These are phyloP conservation scores for Micromussa lordhowensis DNA, from an alignment of 92 coral and sea anemone species.

Conservation along the genomic window DNA sequence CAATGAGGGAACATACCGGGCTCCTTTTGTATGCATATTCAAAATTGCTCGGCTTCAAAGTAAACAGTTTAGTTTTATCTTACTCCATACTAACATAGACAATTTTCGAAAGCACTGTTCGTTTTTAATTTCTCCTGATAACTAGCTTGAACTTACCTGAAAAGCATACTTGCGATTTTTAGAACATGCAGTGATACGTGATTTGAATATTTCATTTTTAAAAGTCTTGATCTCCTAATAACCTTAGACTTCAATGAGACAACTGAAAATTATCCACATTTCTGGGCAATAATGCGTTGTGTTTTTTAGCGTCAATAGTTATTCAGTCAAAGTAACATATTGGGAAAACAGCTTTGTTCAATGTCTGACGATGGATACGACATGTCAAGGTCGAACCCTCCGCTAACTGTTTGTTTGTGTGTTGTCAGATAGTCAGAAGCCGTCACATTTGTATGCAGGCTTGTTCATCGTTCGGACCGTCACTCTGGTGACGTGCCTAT, in stretches of 20 bases:
- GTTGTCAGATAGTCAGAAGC: not conserved
- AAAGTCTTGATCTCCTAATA: not conserved
- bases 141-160: not conserved
- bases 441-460: not conserved
- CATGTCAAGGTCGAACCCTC: not conserved
- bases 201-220: not conserved
- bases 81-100: not conserved
- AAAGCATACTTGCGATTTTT: not conserved
- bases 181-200: not conserved
- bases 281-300: not conserved
- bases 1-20: not conserved
- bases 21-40: not conserved
- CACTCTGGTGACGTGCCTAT: slow-evolving; percentile 14
- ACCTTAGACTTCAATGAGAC: not conserved
- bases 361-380: not conserved
- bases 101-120: too few species aligned
- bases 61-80: not conserved
- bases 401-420: not conserved
- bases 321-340: not conserved
- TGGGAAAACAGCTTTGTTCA: slow-evolving; percentile 3
- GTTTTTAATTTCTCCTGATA: not conserved
- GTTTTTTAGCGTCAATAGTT: not conserved
- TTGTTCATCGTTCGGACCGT: not conserved
- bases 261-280: not conserved
- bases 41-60: not conserved